Evolutionary conservation across 2,113 vertebrate genomes (phyloP).

Genomic region (Choloepus hoffmanni): DNA sequence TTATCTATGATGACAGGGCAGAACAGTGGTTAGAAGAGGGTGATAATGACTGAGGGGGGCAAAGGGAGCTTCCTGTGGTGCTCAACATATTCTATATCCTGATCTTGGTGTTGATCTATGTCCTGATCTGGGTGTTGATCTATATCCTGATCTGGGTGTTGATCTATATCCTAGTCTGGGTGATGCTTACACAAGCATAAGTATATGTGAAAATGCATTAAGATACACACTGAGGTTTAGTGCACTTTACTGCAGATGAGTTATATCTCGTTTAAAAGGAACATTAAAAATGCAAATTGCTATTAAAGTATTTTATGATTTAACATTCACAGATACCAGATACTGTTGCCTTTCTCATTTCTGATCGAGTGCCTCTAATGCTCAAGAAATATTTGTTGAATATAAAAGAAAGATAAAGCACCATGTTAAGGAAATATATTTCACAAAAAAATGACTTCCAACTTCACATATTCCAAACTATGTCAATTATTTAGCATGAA

Average conservation of each 20-base stretch:
- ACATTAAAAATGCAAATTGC: background rate
- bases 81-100: background rate
- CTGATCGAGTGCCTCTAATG: background rate
- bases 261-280: background rate
- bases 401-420: background rate
- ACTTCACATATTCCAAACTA: background rate
- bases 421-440: background rate
- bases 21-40: background rate
- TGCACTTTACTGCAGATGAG: background rate
- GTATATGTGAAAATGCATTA: background rate
- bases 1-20: background rate
- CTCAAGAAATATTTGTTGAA: background rate
- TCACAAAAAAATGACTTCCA: background rate
- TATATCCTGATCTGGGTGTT: too few relatives aligned
- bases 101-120: too few relatives aligned
- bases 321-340: background rate
- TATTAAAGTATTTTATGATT: background rate
- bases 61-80: fast-evolving
- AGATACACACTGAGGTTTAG: background rate
- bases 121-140: too few relatives aligned
- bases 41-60: background rate
- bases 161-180: too few relatives aligned
- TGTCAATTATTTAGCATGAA: background rate
- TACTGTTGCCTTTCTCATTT: background rate
- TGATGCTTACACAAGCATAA: background rate